Conservation (phyloP, 2,797 vertebrate genomes). For the Sternarchorhynchus goeldii region DNA sequence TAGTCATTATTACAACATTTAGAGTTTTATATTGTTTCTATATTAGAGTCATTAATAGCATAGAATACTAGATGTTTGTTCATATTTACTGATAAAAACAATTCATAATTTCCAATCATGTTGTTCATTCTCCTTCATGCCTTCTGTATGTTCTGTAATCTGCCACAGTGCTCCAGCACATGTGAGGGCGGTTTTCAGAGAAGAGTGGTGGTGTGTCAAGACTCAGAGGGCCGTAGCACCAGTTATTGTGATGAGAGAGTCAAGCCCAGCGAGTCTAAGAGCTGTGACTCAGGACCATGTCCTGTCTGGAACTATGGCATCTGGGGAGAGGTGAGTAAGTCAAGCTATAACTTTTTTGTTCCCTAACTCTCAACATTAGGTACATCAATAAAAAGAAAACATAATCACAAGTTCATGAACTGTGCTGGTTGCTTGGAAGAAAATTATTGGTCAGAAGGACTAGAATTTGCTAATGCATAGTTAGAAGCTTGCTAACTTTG, state of each 20-base stretch:
- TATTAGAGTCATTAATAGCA: not conserved
- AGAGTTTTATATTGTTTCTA: no score
- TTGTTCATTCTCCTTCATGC: not conserved
- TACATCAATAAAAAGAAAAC: not conserved
- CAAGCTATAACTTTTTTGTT: not conserved
- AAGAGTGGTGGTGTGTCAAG: constrained; percentile 94
- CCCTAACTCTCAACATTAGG: not conserved
- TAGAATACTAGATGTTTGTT: not conserved
- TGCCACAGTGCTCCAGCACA: constrained; percentile 89
- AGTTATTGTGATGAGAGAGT: constrained; percentile 82
- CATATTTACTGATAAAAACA: not conserved
- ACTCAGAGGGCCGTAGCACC: constrained; percentile 84
- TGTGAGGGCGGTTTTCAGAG: constrained; percentile 89
- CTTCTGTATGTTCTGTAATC: not conserved
- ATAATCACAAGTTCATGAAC: no score
- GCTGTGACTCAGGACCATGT: constrained; percentile 90
- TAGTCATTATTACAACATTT: no score
- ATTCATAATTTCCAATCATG: not conserved
- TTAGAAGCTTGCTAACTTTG: not conserved
- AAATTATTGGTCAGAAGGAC: no score
- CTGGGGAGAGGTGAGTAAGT: constrained; percentile 90
- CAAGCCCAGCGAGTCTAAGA: constrained; percentile 86
- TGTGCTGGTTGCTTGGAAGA: no score
- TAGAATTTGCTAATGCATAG: no score
- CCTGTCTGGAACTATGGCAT: constrained; percentile 90